Evolutionary conservation across 2,113 vertebrate species (phyloP).

Genomic region (Psittacara wagleri): DNA sequence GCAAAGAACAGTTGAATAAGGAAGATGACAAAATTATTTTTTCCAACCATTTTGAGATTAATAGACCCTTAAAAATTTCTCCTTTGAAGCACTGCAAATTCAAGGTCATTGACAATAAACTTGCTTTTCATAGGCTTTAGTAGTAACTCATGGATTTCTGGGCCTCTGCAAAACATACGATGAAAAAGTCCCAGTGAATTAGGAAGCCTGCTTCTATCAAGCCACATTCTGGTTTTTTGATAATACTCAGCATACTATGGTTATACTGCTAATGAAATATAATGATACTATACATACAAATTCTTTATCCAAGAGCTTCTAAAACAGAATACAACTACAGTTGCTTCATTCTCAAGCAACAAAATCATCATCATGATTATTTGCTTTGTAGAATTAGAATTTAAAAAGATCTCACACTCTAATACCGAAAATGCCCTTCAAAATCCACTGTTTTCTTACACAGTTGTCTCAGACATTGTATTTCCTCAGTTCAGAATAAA

Average conservation of each 20-base stretch:
- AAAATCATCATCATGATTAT: background rate
- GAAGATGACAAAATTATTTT: background rate
- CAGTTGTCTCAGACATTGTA: background rate
- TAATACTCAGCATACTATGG: background rate
- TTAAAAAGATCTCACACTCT: background rate
- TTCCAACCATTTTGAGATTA: background rate
- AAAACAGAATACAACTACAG: background rate
- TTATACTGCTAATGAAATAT: background rate
- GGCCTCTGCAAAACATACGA: background rate
- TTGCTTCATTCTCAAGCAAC: background rate
- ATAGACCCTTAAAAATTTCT: background rate
- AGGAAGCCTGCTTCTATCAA: background rate
- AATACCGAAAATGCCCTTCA: background rate
- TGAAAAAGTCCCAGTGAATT: background rate
- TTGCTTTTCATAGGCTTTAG: background rate
- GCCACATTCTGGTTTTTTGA: background rate
- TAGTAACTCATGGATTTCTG: background rate
- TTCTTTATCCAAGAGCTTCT: background rate
- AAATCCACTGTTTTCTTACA: background rate
- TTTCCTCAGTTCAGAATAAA: background rate
- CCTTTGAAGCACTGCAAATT: background rate
- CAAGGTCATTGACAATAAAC: background rate
- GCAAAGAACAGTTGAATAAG: background rate
- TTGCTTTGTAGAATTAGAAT: background rate
- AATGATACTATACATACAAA: background rate